Base-by-base conservation (phyloP, 1,140 invertebrate species). In the Microplitis demolitor region DNA sequence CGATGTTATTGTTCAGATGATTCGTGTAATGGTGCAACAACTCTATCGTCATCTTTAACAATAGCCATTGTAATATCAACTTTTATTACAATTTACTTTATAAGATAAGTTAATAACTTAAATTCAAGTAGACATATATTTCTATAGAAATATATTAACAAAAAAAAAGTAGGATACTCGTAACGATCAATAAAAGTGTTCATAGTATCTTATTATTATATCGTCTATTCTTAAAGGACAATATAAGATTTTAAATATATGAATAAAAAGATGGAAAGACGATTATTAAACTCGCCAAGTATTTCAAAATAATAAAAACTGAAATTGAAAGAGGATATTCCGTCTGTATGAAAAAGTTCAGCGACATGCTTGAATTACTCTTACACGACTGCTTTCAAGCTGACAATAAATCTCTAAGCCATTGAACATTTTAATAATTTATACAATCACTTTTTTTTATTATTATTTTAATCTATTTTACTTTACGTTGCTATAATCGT, bases 1-100 rank as follows among this genome's bases (percentile, higher is more conserved):
- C 95, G 97, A 83, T 98, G 96, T 81, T 97, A 97, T 78, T 98
- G 96, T 84, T 94, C 95, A 0, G 90, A 92, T 73, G 95, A 97
- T 82, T 91, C 92, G 74, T 98, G 96, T 80, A 98, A 97, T 84
- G 78, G 69, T 63, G 80, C 85, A 33, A 75, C 75, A 39, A 71
- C 33, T n/a, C 53, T 76, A 13, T 51, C 66, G 0, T 54, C 51
- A 1, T 54, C 56, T 8, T 14, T 60, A 45, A 53, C 69, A 53
- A 74, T 71, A 56, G 54, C 60, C 13, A 60, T 68, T n/a, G 45
- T 68, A 8, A 35, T 64, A 9, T 45, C 35, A n/a, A n/a, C 76
- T 58, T 1, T 53, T 72, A n/a, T 66, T 45, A 4, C 71, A 13
- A 67, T 72, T 9, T 24, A 76, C 51, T 69, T 62, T 34, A 53